Conservation (phyloP, 2,888 invertebrate genomes). For the Nasonia oneida region DNA sequence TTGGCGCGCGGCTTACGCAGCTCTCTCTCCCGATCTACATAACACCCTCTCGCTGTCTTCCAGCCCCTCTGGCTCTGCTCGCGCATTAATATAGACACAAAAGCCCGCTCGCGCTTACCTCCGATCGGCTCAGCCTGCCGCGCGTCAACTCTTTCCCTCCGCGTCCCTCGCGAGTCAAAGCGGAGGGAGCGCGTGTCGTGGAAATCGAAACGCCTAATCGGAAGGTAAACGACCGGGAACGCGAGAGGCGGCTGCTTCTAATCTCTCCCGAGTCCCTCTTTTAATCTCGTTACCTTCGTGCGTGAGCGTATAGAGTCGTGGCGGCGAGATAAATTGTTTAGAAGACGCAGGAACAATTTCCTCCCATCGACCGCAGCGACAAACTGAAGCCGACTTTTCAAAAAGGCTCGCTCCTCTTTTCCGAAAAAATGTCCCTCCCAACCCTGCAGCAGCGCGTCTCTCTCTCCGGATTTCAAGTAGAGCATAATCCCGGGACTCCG, state of each 20-base stretch:
- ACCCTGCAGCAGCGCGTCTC: not conserved
- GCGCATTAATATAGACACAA: slow-evolving; percentile 36
- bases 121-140: not conserved
- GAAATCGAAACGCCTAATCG: slow-evolving; percentile 58
- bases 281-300: slow-evolving; percentile 48
- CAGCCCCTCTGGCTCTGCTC: not conserved
- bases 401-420: not conserved
- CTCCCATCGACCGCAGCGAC: not conserved
- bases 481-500: slow-evolving; percentile 37
- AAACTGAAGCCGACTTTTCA: not conserved
- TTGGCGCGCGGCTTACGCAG: not conserved
- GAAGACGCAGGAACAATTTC: slow-evolving; percentile 7
- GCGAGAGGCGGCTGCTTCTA: not conserved
- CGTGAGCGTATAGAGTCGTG: not conserved
- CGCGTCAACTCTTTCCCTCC: not conserved
- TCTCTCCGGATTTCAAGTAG: slow-evolving; percentile 22
- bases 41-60: too few relatives aligned
- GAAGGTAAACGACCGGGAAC: slow-evolving; percentile 43
- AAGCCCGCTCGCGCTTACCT: slow-evolving; percentile 5
- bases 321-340: slow-evolving; percentile 21
- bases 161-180: slow-evolving; percentile 10
- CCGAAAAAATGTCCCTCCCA: not conserved
- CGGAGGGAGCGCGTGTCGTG: not conserved
- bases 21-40: not conserved
- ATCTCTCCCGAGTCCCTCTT: slow-evolving; percentile 35